A percentile compares a stretch with the other conserved stretches of the same genome.
phyloP scores from a whole-genome alignment of 1,140 invertebrate species.

The Zeugodacus cucurbitae region DNA sequence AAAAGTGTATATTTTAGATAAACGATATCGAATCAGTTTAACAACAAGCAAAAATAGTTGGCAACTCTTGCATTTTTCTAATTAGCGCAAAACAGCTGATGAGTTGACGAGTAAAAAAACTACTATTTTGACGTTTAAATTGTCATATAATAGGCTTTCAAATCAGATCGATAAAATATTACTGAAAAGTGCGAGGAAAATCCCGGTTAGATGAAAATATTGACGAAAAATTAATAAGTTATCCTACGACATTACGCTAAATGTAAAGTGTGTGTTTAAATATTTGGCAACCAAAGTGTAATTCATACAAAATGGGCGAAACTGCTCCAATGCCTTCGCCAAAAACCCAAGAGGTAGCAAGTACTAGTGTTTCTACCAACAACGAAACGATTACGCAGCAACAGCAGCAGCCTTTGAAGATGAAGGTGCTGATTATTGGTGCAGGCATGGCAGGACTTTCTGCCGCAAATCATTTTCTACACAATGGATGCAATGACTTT shows the following conservation, averaged over 20 bases:
- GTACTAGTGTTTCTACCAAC: slow-evolving; percentile 46
- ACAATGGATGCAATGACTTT: slow-evolving; percentile 83
- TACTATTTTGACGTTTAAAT: neutral
- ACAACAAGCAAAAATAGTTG: too few relatives aligned
- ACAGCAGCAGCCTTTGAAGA: slow-evolving; percentile 43
- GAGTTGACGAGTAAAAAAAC: neutral
- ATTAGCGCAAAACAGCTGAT: neutral
- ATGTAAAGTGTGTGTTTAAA: neutral
- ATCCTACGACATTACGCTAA: neutral
- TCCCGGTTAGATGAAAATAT: slow-evolving; percentile 28
- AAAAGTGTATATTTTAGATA: too few relatives aligned
- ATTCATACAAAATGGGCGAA: slow-evolving; percentile 41
- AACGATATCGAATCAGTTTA: too few relatives aligned
- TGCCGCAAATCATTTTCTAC: slow-evolving; percentile 84
- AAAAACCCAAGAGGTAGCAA: slow-evolving; percentile 52
- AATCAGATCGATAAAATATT: slow-evolving; percentile 11
- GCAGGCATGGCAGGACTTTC: slow-evolving; percentile 88
- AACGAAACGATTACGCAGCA: neutral
- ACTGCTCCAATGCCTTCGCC: slow-evolving; percentile 51
- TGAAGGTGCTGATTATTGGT: slow-evolving; percentile 85
- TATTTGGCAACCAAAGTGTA: neutral
- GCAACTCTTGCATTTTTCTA: neutral
- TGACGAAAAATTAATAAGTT: neutral
- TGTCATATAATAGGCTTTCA: neutral
- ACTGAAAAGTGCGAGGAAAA: neutral